phyloP scores from a whole-genome alignment of 2,888 invertebrate species.

The Agrenia bidenticulata region DNA sequence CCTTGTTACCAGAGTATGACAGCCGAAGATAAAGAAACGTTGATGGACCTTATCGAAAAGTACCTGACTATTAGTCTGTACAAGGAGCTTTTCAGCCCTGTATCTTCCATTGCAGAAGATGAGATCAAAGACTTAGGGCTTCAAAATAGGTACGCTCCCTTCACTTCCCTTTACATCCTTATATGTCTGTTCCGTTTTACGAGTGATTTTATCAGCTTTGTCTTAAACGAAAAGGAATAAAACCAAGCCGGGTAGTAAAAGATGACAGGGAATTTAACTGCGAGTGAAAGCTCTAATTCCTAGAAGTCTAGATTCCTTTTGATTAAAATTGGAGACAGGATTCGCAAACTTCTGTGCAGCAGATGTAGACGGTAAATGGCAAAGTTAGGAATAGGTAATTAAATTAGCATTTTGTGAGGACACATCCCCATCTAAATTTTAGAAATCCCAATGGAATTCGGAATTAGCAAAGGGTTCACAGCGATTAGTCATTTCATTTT shows the following conservation, averaged over 20 bases:
- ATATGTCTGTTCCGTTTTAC: conserved; percentile 15
- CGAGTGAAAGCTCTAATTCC: conserved; percentile 12
- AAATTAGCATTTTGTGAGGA: too few relatives aligned
- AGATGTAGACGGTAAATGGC: too few relatives aligned
- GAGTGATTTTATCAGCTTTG: conserved; percentile 5
- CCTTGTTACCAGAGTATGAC: conserved; percentile 65
- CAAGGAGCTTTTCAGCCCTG: conserved; percentile 83
- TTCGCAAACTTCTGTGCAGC: too few relatives aligned
- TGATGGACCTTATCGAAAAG: conserved; percentile 91
- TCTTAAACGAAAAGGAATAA: conserved; percentile 6
- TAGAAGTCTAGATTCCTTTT: too few relatives aligned
- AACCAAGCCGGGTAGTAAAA: too few relatives aligned
- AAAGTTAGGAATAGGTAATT: too few relatives aligned
- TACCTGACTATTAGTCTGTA: conserved; percentile 90
- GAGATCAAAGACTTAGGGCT: conserved; percentile 91
- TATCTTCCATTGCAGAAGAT: conserved; percentile 69
- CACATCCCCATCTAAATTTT: too few relatives aligned
- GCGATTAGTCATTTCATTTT: too few relatives aligned
- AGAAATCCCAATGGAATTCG: too few relatives aligned
- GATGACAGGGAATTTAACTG: background rate
- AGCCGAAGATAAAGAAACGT: conserved; percentile 73
- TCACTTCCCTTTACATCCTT: background rate
- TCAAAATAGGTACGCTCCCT: conserved; percentile 66
- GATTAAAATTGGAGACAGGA: too few relatives aligned
- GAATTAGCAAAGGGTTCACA: too few relatives aligned